phyloP scores from a whole-genome alignment of 2,113 vertebrate species.

The Clinocottus analis region DNA sequence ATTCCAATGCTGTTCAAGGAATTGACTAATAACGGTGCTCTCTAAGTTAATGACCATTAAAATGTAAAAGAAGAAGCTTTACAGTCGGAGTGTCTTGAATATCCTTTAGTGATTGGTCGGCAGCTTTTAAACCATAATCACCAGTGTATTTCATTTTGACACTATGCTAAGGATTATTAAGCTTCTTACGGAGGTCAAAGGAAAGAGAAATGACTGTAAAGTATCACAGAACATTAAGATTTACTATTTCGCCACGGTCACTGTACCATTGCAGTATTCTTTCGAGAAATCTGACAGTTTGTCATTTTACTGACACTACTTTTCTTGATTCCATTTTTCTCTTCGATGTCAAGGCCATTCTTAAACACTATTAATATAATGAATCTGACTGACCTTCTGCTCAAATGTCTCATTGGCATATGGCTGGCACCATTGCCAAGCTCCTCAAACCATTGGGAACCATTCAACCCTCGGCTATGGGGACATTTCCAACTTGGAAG shows the following conservation, averaged over 20 bases:
- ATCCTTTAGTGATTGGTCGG: slow-evolving; percentile 32
- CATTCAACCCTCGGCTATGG: slow-evolving; percentile 44
- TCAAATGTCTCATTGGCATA: slow-evolving; percentile 43
- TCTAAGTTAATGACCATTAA: slow-evolving; percentile 23
- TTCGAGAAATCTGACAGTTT: slow-evolving; percentile 24
- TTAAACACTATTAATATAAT: slow-evolving; percentile 32
- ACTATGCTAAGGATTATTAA: slow-evolving; percentile 48
- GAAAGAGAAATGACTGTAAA: slow-evolving; percentile 42
- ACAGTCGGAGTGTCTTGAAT: slow-evolving; percentile 8
- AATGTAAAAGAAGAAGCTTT: not conserved
- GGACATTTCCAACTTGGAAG: slow-evolving; percentile 38
- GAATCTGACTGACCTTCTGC: slow-evolving; percentile 30
- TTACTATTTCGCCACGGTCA: not conserved
- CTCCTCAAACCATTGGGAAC: slow-evolving; percentile 43
- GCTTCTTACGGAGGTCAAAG: slow-evolving; percentile 42
- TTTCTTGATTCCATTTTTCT: slow-evolving; percentile 16
- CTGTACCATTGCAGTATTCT: not conserved
- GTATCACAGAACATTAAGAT: slow-evolving; percentile 54
- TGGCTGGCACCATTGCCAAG: slow-evolving; percentile 21
- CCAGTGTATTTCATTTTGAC: slow-evolving; percentile 55
- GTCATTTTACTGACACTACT: slow-evolving; percentile 15
- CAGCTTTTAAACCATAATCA: slow-evolving; percentile 46
- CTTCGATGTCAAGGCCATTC: not conserved
- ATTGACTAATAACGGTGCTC: slow-evolving; percentile 16
- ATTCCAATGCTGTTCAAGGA: not conserved